These are phyloP conservation scores for Beaufortia kweichowensis DNA, from an alignment of 2,113 vertebrate genomes.

Conservation along the genomic window DNA sequence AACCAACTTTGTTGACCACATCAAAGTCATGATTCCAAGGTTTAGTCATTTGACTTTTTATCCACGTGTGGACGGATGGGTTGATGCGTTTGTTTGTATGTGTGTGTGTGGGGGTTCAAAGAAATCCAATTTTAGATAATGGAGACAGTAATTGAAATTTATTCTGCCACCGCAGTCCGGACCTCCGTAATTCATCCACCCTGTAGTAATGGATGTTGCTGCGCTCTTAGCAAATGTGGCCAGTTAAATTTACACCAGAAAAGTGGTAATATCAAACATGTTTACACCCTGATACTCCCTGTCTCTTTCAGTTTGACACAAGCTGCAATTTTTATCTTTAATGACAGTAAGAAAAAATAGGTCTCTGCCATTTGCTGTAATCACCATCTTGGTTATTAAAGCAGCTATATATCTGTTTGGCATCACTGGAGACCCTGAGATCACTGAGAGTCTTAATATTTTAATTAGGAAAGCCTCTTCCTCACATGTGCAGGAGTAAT, in stretches of 20 bases:
- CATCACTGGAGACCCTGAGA: conserved; percentile 9
- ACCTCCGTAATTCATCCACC: conserved; percentile 56
- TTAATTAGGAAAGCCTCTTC: conserved; percentile 16
- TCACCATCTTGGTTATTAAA: background rate
- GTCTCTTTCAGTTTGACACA: conserved; percentile 10
- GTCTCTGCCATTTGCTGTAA: background rate
- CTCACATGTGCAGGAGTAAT: background rate
- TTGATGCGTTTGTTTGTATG: conserved; percentile 38
- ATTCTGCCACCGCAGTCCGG: conserved; percentile 58
- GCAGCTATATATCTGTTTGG: conserved; percentile 14
- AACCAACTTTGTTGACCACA: conserved; percentile 43
- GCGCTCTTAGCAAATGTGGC: conserved; percentile 22
- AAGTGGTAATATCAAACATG: conserved; percentile 38
- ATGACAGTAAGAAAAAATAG: background rate
- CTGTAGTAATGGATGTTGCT: conserved; percentile 52
- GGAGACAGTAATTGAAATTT: conserved; percentile 63
- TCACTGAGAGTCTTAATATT: conserved; percentile 23
- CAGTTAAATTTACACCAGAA: conserved; percentile 38
- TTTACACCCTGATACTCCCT: conserved; percentile 21
- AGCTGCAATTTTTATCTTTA: conserved; percentile 8
- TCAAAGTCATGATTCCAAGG: conserved; percentile 39
- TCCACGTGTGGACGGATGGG: conserved; percentile 5
- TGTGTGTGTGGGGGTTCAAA: conserved; percentile 55
- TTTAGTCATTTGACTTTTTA: conserved; percentile 42
- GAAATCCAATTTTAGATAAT: conserved; percentile 63